Evolutionary conservation across 2,888 invertebrate genomes (phyloP).

Genomic region (Stegophylla sp.): DNA sequence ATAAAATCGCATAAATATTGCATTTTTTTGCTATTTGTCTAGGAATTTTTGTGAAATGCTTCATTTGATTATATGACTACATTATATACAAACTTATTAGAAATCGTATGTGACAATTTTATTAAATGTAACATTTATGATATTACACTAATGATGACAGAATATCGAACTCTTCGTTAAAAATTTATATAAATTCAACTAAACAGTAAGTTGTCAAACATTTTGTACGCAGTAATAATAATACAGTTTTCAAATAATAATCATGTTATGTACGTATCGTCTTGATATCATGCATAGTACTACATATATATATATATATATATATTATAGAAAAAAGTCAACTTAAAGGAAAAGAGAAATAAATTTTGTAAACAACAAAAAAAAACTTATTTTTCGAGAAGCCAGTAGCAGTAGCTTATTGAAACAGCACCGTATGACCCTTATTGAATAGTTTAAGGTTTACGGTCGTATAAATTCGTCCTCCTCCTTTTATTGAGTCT

Average conservation of each 20-base stretch:
- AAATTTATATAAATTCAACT: neutral
- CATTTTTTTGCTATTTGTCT: too few relatives aligned
- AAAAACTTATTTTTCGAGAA: constrained; percentile 5
- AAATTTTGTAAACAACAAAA: constrained; percentile 10
- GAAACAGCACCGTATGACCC: constrained; percentile 39
- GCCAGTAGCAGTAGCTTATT: constrained; percentile 25
- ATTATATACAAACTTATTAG: too few relatives aligned
- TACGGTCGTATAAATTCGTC: constrained; percentile 34
- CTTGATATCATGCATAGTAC: constrained; percentile 11
- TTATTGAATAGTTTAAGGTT: constrained; percentile 52
- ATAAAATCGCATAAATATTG: too few relatives aligned
- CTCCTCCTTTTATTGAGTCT: constrained; percentile 33
- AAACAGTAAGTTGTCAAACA: neutral
- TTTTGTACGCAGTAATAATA: neutral
- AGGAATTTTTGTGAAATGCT: too few relatives aligned
- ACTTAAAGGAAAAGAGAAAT: constrained; percentile 14
- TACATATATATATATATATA: neutral
- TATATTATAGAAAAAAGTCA: neutral
- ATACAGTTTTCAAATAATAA: constrained; percentile 15
- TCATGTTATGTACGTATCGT: constrained; percentile 9
- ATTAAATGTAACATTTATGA: too few relatives aligned
- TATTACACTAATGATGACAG: neutral
- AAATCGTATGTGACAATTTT: too few relatives aligned
- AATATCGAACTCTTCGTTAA: neutral
- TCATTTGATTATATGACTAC: too few relatives aligned